Evolutionary conservation across 2,113 vertebrate genomes (phyloP), one percentile per base, ranked within the genome.

Genomic region (Heterotis niloticus): DNA sequence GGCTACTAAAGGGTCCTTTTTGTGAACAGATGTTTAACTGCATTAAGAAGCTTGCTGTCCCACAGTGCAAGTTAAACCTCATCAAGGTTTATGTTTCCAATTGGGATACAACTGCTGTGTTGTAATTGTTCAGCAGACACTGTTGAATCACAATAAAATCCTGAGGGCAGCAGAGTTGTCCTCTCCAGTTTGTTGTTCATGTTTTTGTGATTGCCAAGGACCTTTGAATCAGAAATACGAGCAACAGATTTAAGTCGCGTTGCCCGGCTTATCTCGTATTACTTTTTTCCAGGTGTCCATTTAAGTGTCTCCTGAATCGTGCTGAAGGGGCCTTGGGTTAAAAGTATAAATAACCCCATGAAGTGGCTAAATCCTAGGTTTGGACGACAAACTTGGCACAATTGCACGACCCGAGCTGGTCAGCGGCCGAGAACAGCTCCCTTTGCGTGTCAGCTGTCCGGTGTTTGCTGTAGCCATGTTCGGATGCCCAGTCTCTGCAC

Each of bases 271-370:
- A 5, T 29, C 56, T 29, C 59, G 59, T 34, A 14, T 75, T 14
- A 11, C 34, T 75, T 64, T 23, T 44, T 24, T 1, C 23, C 18
- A 18, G 14, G n/a, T 65, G 16, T 20, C 64, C 20, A 65, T 75
- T 60, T 75, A 29, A 75, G 16, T 62, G 24, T 29, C 59, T 75
- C 59, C 57, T 75, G 18, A 75, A 60, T 44, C 56, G 60, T 20
- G 14, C 16, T 23, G 60, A 75, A 64, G 62, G 26, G 72, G 72
- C 54, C 20, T 14, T 23, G 59, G 59, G 59, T 24, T 60, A 60
- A 75, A 62, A 28, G 34, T 64, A 17, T 9, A 34, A 57, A 75
- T 75, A 75, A 75, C 62, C 62, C 59, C 59, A 18, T 44, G 9
- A 44, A 59, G 26, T 34, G 24, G 24, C 13, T 54, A 5, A 5